Evolutionary conservation across 2,888 invertebrate species (phyloP).

Genomic region (Odontothrips loti): DNA sequence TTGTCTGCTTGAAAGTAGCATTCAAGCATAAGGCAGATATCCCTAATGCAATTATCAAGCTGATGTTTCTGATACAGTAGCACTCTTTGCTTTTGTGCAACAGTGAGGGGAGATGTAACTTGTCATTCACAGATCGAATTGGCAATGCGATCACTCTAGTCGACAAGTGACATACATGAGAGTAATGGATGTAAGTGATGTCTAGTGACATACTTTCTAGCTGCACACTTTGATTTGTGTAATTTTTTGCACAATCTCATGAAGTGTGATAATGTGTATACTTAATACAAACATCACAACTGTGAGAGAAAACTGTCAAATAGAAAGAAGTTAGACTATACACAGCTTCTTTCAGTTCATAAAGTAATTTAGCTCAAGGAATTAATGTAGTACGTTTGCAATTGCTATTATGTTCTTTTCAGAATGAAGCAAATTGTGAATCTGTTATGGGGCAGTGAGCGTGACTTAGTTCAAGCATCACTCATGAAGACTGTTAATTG

Average conservation of each 20-base stretch:
- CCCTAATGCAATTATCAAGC: neutral
- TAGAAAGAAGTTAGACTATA: no score
- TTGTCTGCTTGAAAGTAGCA: no score
- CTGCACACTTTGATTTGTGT: neutral
- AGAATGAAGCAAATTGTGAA: neutral
- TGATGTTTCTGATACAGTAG: neutral
- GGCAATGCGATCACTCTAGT: slow-evolving; percentile 18
- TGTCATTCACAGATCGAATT: neutral
- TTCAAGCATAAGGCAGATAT: neutral
- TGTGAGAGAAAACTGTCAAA: no score
- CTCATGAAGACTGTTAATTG: slow-evolving; percentile 20
- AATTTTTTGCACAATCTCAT: neutral
- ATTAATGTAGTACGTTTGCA: neutral
- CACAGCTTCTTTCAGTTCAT: neutral
- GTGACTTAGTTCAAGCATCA: slow-evolving; percentile 7
- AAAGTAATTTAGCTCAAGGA: neutral
- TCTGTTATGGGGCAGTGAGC: slow-evolving; percentile 3
- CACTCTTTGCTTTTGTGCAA: neutral
- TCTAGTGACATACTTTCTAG: slow-evolving; percentile 3
- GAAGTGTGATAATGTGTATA: no score
- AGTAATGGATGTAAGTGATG: neutral
- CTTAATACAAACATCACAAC: no score
- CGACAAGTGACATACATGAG: neutral
- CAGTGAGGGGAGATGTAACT: slow-evolving; percentile 1
- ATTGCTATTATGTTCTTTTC: neutral